A percentile compares a stretch with the other conserved stretches of the same genome.
Evolutionary conservation across 1,140 invertebrate genomes (phyloP).

Genomic region (Drosophila bocki): DNA sequence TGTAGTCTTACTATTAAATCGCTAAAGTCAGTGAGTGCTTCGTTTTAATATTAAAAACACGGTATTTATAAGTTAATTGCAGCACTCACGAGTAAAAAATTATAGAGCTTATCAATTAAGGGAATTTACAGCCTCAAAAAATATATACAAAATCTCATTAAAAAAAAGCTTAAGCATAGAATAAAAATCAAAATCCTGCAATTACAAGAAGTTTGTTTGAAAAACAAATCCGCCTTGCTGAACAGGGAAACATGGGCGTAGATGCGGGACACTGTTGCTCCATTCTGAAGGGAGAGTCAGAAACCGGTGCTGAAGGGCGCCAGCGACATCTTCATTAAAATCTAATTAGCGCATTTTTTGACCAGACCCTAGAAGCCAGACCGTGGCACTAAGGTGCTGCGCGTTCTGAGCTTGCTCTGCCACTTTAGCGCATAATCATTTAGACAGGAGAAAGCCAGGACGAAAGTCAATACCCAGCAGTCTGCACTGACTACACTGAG

Average conservation of each 20-base stretch:
- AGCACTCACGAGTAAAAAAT: background rate
- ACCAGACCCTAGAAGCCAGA: constrained; percentile 20
- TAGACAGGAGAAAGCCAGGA: constrained; percentile 27
- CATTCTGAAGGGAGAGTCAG: background rate
- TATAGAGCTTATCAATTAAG: constrained; percentile 13
- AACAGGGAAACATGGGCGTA: constrained; percentile 66
- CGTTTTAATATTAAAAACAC: constrained; percentile 26
- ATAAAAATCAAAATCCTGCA: constrained; percentile 6
- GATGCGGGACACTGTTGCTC: constrained; percentile 65
- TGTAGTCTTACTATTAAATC: background rate
- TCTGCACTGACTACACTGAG: constrained; percentile 10
- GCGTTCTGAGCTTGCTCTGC: constrained; percentile 5
- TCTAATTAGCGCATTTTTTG: constrained; percentile 73
- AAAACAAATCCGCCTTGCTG: constrained; percentile 55
- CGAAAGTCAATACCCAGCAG: constrained; percentile 23
- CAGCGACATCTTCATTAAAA: constrained; percentile 77
- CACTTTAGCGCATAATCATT: constrained; percentile 53
- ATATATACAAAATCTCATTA: constrained; percentile 29
- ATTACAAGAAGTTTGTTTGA: constrained; percentile 54
- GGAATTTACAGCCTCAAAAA: constrained; percentile 15
- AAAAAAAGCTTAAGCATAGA: background rate
- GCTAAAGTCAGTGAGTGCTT: background rate
- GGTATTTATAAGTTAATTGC: constrained; percentile 48
- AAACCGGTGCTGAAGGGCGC: constrained; percentile 8
- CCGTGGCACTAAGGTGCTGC: constrained; percentile 5